These are phyloP conservation scores for Pelecanoides urinatrix DNA, from an alignment of 2,113 vertebrate genomes.

Conservation along the genomic window DNA sequence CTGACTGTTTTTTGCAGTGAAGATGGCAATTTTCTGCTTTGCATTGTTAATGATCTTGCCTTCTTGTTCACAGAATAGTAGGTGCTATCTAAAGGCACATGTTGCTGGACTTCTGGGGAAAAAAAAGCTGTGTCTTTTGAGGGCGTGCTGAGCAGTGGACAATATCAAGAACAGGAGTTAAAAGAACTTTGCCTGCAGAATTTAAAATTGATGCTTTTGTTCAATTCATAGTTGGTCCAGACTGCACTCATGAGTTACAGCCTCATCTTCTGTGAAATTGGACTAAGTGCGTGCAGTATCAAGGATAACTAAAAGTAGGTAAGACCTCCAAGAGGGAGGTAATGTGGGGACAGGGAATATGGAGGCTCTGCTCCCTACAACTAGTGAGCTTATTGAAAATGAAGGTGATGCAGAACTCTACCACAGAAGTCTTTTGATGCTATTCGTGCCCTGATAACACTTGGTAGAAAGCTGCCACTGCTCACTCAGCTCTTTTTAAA, in stretches of 20 bases:
- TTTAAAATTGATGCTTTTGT: neutral
- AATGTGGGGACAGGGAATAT: neutral
- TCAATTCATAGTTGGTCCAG: neutral
- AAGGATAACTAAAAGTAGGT: neutral
- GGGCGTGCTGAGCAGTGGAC: neutral
- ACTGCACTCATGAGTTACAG: accelerated
- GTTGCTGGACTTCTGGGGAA: neutral
- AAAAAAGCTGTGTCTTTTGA: neutral
- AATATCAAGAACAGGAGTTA: neutral
- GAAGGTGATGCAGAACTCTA: neutral
- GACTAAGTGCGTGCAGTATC: no score
- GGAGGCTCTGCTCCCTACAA: neutral
- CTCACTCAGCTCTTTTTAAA: neutral
- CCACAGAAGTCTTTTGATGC: neutral
- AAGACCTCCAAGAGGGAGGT: neutral
- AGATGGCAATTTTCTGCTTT: neutral
- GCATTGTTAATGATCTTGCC: neutral
- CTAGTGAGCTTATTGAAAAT: neutral
- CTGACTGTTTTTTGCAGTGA: neutral
- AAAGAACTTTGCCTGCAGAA: neutral
- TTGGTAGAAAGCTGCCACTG: neutral
- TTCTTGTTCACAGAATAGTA: neutral
- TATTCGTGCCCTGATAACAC: neutral
- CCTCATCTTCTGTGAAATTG: neutral
- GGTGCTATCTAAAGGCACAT: neutral